Percentiles rank a stretch among this genome's conserved stretches.
Evolutionary conservation across 2,797 vertebrate genomes (phyloP).

Genomic region (Scolopax rusticola): DNA sequence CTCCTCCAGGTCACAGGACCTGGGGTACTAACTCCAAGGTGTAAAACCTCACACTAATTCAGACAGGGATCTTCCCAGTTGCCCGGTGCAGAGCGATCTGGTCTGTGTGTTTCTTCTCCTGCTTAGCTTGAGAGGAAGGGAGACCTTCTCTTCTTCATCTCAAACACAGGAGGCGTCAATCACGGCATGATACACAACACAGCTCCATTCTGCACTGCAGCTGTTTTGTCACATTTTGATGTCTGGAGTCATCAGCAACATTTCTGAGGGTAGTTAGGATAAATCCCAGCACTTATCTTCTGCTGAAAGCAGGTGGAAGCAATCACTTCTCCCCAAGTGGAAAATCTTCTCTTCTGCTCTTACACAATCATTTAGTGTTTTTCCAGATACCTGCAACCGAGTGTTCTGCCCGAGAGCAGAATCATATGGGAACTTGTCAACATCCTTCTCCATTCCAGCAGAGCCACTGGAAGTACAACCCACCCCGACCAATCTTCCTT

Average conservation of each 20-base stretch:
- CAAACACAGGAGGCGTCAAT: background rate
- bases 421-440: background rate
- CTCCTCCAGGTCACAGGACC: background rate
- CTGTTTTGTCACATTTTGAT: background rate
- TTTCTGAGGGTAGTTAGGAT: background rate
- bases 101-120: accelerated
- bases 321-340: background rate
- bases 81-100: background rate
- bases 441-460: background rate
- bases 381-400: background rate
- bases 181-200: background rate
- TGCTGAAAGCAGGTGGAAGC: background rate
- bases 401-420: background rate
- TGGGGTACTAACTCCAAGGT: background rate
- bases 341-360: background rate
- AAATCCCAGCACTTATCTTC: background rate
- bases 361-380: background rate
- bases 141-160: background rate
- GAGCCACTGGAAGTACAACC: background rate
- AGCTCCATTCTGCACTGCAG: background rate
- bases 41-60: background rate
- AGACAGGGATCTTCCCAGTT: background rate
- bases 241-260: background rate
- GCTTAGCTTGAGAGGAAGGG: background rate
- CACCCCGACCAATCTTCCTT: background rate